phyloP scores from a whole-genome alignment of 1,140 invertebrate genomes.

The Branchinecta lindahli region DNA sequence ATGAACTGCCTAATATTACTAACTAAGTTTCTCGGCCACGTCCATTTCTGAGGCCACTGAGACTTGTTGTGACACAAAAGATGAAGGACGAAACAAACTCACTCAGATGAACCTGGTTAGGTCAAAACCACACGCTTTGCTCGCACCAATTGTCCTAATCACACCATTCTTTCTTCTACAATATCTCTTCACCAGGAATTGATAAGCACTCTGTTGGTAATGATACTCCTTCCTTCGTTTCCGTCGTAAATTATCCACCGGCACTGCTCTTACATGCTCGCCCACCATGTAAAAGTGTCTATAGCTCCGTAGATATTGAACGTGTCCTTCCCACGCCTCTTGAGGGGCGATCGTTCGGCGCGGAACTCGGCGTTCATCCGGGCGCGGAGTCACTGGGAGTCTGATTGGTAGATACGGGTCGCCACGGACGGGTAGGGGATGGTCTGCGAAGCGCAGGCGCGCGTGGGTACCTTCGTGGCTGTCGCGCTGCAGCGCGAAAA shows the following conservation, averaged over 20 bases:
- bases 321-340: neutral
- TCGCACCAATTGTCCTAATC: neutral
- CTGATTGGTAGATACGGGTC: neutral
- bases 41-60: no score
- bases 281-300: slow-evolving; percentile 8
- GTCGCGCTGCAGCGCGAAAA: neutral
- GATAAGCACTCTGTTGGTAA: slow-evolving; percentile 1
- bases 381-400: neutral
- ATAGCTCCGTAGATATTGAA: neutral
- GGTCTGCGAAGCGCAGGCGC: neutral
- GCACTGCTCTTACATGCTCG: neutral
- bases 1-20: no score
- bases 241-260: neutral
- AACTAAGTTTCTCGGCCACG: no score
- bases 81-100: no score
- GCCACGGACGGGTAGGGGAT: neutral
- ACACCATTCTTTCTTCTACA: slow-evolving; percentile 8
- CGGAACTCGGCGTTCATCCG: neutral
- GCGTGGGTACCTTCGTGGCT: neutral
- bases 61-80: no score
- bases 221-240: neutral
- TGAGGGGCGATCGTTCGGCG: neutral
- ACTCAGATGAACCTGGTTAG: neutral
- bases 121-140: neutral
- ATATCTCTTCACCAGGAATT: neutral